Percentiles rank a stretch among this genome's conserved stretches.
These are phyloP conservation scores for Microctenopoma stevenorrisi DNA, from an alignment of 2,797 vertebrate genomes.

Conservation along the genomic window DNA sequence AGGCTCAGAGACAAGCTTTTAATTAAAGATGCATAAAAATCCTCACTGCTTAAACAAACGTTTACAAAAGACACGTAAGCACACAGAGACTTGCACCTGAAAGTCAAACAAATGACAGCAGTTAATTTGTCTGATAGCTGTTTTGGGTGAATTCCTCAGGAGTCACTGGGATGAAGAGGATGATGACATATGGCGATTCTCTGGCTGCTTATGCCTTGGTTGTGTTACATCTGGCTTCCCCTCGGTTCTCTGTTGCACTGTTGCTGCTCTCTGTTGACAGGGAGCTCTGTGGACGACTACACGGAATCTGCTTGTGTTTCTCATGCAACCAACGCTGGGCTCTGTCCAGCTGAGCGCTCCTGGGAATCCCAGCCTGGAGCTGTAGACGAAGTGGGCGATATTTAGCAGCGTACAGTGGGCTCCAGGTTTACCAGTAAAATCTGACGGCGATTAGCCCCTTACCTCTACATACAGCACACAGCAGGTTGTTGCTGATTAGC, in stretches of 20 bases:
- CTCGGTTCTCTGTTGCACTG: slow-evolving; percentile 41
- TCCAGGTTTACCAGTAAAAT: slow-evolving; percentile 24
- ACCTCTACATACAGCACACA: slow-evolving; percentile 1
- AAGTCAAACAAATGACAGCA: not conserved
- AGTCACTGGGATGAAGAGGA: slow-evolving; percentile 30
- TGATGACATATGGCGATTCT: slow-evolving; percentile 37
- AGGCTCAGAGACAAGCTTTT: slow-evolving; percentile 52
- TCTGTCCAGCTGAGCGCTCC: slow-evolving; percentile 51
- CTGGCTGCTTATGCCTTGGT: slow-evolving; percentile 21
- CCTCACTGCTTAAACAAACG: slow-evolving; percentile 10
- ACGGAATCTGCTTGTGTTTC: slow-evolving; percentile 53
- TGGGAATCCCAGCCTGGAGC: slow-evolving; percentile 49
- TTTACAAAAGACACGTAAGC: slow-evolving; percentile 21
- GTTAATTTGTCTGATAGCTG: slow-evolving; percentile 40
- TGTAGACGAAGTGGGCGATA: slow-evolving; percentile 43
- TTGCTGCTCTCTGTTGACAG: slow-evolving; percentile 53
- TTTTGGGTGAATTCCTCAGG: slow-evolving; percentile 39
- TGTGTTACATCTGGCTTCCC: slow-evolving; percentile 39
- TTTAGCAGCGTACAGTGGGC: slow-evolving; percentile 16
- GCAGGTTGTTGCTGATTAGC: not conserved
- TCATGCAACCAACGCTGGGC: slow-evolving; percentile 41
- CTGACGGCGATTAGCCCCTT: slow-evolving; percentile 14
- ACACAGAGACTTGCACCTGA: slow-evolving; percentile 19
- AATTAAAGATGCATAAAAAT: slow-evolving; percentile 57
- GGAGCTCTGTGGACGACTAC: slow-evolving; percentile 37